Evolutionary conservation across 2,797 vertebrate species (phyloP).

Genomic region (Remorina albescens): DNA sequence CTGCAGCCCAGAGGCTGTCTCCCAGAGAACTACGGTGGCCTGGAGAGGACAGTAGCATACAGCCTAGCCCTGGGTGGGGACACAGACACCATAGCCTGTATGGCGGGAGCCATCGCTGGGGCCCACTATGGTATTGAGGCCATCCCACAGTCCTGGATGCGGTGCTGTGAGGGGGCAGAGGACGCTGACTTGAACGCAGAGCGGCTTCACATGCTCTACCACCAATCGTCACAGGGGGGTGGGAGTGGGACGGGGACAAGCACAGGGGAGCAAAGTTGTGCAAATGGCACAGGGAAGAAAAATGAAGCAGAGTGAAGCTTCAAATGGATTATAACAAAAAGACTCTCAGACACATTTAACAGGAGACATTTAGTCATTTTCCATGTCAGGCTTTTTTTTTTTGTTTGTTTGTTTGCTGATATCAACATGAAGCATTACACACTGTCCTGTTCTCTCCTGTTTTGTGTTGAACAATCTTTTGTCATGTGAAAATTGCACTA

Average conservation of each 20-base stretch:
- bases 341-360: conserved; percentile 32
- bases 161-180: conserved; percentile 92
- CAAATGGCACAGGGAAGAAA: conserved; percentile 68
- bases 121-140: conserved; percentile 94
- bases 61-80: conserved; percentile 96
- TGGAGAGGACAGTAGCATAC: conserved; percentile 95
- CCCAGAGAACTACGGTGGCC: conserved; percentile 87
- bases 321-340: conserved; percentile 21
- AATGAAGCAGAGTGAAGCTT: conserved; percentile 45
- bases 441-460: conserved; percentile 22
- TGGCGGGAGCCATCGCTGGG: conserved; percentile 97
- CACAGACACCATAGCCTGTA: conserved; percentile 99
- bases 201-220: conserved; percentile 88
- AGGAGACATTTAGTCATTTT: conserved; percentile 8
- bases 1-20: conserved; percentile 91
- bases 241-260: conserved; percentile 51
- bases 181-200: conserved; percentile 89
- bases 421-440: neutral
- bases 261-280: conserved; percentile 41
- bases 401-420: too few species aligned
- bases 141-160: conserved; percentile 90
- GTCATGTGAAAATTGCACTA: conserved; percentile 57
- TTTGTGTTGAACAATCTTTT: conserved; percentile 59
- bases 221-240: conserved; percentile 71
- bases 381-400: conserved; percentile 4